Evolutionary conservation across 2,797 vertebrate species (phyloP), one percentile per base, ranked within the genome.

Genomic region (Anisognathus igniventris): DNA sequence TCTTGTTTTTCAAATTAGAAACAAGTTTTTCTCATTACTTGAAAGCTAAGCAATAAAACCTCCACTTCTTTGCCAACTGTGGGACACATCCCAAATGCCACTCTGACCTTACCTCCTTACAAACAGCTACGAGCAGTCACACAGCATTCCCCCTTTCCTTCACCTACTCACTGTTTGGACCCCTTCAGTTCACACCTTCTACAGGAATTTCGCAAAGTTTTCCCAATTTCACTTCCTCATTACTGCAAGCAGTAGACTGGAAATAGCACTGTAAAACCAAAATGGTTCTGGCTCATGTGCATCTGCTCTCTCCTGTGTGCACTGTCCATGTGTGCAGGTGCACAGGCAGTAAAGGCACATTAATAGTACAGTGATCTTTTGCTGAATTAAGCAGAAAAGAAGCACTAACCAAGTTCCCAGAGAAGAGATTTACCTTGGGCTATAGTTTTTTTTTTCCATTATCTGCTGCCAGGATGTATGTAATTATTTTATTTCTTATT

Each of bases 321-420:
- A 20, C 14, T 23, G 24, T 5, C n/a, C 39, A 4, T 8, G n/a
- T 27, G 11, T 37, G 33, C 68, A 65, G 1, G 1, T 35, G 39
- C 27, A 57, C 8, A 24, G 20, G 7, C 48, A 73, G 21, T 9
- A 39, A 76, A 65, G 44, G 25, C 10, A 30, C 0, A 0, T 27
- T 30, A 62, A 68, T 25, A 27, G 53, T 2, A 57, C 28, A 27
- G 9, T 4, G 25, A 11, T 85, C 44, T 48, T 37, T 16, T 65
- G 25, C 39, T 50, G 4, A 14, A 85, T n/a, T 51, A 57, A 30
- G 20, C 1, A 12, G 8, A 76, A 67, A 62, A 79, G 15, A 35
- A 40, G 5, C 28, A 75, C 12, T 48, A 30, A 76, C 27, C 39
- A 44, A 86, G 14, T 14, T 70, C 51, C 51, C 44, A 86, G 39